Percentiles rank a stretch among this genome's conserved stretches.
Evolutionary conservation across 1,140 invertebrate genomes (phyloP).

Genomic region (Venustaconcha ellipsiformis): DNA sequence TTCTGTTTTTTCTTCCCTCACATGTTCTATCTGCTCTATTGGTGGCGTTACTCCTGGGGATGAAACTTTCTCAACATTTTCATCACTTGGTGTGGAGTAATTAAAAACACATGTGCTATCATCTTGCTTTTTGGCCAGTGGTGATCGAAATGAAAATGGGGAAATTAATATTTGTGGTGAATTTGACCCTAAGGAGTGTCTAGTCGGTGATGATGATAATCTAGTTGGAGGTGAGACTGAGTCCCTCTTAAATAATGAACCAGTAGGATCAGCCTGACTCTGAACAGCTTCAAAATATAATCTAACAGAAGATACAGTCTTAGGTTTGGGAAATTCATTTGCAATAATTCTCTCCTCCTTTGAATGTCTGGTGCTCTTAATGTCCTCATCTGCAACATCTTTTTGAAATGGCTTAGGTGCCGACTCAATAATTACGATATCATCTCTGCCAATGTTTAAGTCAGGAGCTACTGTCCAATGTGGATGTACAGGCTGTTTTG

Average conservation of each 20-base stretch:
- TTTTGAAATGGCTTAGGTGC: slow-evolving; percentile 4
- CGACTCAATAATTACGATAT: slow-evolving; percentile 60
- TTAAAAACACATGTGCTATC: slow-evolving; percentile 19
- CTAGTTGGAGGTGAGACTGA: slow-evolving; percentile 8
- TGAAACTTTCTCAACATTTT: no score
- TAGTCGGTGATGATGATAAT: slow-evolving; percentile 13
- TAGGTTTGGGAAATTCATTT: slow-evolving; percentile 59
- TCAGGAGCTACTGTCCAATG: slow-evolving; percentile 41
- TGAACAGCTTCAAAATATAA: slow-evolving; percentile 53
- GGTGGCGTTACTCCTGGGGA: no score
- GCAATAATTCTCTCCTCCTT: slow-evolving; percentile 25
- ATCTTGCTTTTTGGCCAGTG: slow-evolving; percentile 16
- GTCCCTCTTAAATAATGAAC: slow-evolving; percentile 13
- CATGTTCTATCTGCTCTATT: no score
- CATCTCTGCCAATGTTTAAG: slow-evolving; percentile 46
- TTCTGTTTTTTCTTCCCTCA: no score
- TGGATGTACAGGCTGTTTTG: slow-evolving; percentile 28
- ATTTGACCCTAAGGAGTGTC: slow-evolving; percentile 10
- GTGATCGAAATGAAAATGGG: slow-evolving; percentile 20
- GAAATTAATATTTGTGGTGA: slow-evolving; percentile 15
- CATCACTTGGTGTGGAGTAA: not conserved
- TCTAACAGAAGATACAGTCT: slow-evolving; percentile 55
- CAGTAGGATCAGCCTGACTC: slow-evolving; percentile 26
- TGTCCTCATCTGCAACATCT: slow-evolving; percentile 4
- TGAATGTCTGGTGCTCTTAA: slow-evolving; percentile 13